Conservation (phyloP, 2,113 vertebrate genomes). For the Rhabdornis inornatus region DNA sequence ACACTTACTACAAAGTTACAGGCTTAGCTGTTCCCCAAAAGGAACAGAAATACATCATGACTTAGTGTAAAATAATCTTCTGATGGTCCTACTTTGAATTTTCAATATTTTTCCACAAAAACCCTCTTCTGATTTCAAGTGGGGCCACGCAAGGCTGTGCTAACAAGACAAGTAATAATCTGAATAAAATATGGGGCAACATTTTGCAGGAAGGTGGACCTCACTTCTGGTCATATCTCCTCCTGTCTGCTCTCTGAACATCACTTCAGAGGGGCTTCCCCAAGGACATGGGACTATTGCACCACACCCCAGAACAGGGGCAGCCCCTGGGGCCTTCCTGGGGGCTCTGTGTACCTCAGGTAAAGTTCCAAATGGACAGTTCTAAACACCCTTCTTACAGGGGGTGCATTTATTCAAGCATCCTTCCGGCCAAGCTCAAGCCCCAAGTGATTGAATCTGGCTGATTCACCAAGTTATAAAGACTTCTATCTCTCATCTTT, state of each 20-base stretch:
- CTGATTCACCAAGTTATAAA: not conserved
- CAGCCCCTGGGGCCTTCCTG: not conserved
- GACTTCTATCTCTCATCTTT: not conserved
- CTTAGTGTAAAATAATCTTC: not conserved
- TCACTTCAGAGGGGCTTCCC: not conserved
- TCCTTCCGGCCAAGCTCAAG: not conserved
- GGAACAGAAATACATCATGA: not conserved
- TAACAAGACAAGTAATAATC: not conserved
- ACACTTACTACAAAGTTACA: not conserved
- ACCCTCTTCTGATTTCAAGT: not conserved
- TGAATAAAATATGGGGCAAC: not conserved
- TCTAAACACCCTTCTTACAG: not conserved
- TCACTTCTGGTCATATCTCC: not conserved
- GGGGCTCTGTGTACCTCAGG: rapidly evolving
- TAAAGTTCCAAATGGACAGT: not conserved
- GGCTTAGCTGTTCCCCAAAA: not conserved
- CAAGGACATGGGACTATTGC: rapidly evolving
- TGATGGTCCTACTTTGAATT: not conserved
- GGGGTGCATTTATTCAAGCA: not conserved
- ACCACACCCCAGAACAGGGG: rapidly evolving
- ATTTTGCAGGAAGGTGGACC: not conserved
- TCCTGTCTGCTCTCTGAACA: not conserved
- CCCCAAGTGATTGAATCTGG: rapidly evolving
- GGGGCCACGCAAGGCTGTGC: not conserved
- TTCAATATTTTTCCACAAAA: not conserved